Evolutionary conservation across 2,113 vertebrate genomes (phyloP).

Genomic region (Camelus bactrianus): DNA sequence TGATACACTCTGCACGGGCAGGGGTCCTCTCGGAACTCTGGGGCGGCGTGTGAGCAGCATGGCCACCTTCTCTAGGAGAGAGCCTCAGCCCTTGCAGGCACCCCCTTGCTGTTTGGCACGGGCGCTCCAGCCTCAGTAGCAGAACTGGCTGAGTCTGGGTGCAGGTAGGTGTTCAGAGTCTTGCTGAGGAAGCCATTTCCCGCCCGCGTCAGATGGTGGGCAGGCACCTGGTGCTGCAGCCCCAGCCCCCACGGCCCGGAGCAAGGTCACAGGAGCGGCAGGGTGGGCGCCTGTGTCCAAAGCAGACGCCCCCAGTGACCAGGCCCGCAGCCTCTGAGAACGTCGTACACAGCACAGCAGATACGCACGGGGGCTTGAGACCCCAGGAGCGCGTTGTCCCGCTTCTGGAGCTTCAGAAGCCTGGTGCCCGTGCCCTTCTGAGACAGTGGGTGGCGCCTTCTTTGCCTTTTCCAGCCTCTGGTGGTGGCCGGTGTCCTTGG

Average conservation of each 20-base stretch:
- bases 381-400: not conserved
- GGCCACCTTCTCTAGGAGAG: not conserved
- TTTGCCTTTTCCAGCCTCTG: not conserved
- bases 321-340: not conserved
- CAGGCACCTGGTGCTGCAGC: not conserved
- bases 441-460: not conserved
- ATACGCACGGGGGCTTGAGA: not conserved
- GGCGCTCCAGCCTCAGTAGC: not conserved
- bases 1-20: not conserved
- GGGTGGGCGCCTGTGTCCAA: not conserved
- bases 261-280: not conserved
- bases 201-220: not conserved
- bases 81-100: not conserved
- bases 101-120: not conserved
- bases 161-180: not conserved
- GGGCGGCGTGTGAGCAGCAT: not conserved
- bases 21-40: not conserved
- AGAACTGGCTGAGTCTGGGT: not conserved
- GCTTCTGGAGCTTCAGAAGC: not conserved
- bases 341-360: not conserved
- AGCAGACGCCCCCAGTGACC: not conserved
- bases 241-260: not conserved
- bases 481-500: not conserved
- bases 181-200: not conserved
- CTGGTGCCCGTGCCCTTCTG: not conserved